These are phyloP conservation scores for Eumeta japonica DNA, from an alignment of 1,140 invertebrate species.

Conservation along the genomic window DNA sequence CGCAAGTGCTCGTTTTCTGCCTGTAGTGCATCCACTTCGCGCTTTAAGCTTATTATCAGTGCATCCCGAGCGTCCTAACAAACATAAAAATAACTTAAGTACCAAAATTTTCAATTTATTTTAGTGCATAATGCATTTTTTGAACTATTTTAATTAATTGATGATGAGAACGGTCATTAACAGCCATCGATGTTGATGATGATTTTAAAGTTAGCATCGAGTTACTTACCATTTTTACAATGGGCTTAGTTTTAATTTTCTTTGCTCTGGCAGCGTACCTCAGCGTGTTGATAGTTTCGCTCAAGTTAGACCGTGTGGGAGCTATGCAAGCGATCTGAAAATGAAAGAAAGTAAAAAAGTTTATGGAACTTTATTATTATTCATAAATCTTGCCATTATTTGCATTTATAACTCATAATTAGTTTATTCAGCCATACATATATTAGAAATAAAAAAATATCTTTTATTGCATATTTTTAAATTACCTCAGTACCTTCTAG, in stretches of 20 bases:
- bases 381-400: too few species aligned
- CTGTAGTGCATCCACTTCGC: slow-evolving; percentile 84
- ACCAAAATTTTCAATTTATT: too few species aligned
- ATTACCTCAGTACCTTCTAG: too few species aligned
- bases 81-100: too few species aligned
- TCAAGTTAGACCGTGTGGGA: slow-evolving; percentile 79
- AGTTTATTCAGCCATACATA: too few species aligned
- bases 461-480: background rate
- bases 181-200: background rate
- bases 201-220: background rate
- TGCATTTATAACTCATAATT: too few species aligned
- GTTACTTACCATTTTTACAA: slow-evolving; percentile 83
- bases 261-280: slow-evolving; percentile 85
- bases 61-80: slow-evolving; percentile 89
- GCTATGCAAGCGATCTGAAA: slow-evolving; percentile 88
- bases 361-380: too few species aligned
- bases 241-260: slow-evolving; percentile 83
- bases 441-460: too few species aligned
- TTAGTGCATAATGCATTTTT: background rate
- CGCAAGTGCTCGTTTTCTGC: slow-evolving; percentile 89
- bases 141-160: background rate
- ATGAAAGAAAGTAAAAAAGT: too few species aligned
- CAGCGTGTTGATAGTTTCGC: slow-evolving; percentile 89
- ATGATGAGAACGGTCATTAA: background rate
- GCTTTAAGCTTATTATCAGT: slow-evolving; percentile 83